These are phyloP conservation scores for Pangasius djambal DNA, from an alignment of 2,797 vertebrate species.

Conservation along the genomic window DNA sequence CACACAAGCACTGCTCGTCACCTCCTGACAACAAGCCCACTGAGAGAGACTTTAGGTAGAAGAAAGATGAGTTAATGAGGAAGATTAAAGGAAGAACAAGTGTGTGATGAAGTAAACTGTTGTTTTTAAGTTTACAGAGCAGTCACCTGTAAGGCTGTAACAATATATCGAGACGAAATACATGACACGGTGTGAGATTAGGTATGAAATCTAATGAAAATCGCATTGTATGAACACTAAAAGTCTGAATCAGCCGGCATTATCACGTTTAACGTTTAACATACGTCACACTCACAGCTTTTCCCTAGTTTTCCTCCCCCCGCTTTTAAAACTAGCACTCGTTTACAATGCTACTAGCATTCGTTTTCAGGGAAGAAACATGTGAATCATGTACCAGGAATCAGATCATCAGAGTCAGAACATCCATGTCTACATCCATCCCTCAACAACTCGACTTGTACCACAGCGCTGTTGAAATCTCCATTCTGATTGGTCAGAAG, in stretches of 20 bases:
- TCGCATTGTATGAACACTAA: too few relatives aligned
- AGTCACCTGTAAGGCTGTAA: background rate
- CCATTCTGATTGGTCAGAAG: too few relatives aligned
- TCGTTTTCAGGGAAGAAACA: background rate
- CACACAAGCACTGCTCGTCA: conserved; percentile 78
- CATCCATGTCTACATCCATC: too few relatives aligned
- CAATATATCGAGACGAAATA: background rate
- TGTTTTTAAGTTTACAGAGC: background rate
- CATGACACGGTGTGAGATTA: background rate
- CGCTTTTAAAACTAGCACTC: background rate
- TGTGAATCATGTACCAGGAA: background rate
- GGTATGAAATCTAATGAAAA: too few relatives aligned
- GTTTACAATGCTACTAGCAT: background rate
- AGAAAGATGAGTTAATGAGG: conserved; percentile 40
- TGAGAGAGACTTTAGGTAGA: conserved; percentile 70
- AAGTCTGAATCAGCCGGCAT: too few relatives aligned
- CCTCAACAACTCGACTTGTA: background rate
- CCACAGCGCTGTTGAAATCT: too few relatives aligned
- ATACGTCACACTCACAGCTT: too few relatives aligned
- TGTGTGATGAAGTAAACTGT: background rate
- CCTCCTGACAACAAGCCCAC: conserved; percentile 74
- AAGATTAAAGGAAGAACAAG: conserved; percentile 18
- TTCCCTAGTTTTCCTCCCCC: too few relatives aligned
- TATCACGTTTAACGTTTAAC: too few relatives aligned
- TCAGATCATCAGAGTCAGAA: too few relatives aligned